These are phyloP conservation scores for Spodoptera frugiperda DNA, from an alignment of 1,140 invertebrate genomes.

Conservation along the genomic window DNA sequence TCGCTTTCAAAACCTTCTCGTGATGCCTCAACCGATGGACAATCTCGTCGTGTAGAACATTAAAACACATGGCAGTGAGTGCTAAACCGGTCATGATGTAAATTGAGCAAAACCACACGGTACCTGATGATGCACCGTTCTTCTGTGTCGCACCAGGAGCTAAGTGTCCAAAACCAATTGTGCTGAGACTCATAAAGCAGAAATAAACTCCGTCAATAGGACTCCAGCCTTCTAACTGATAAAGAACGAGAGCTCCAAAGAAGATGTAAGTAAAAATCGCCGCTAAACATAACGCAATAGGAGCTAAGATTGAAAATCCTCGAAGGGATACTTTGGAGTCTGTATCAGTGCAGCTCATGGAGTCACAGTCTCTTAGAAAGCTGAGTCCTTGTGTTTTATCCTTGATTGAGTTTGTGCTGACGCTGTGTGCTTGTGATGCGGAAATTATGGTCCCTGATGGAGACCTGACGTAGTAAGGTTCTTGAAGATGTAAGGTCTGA, in stretches of 20 bases:
- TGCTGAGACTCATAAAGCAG: slow-evolving; percentile 97
- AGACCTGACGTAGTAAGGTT: slow-evolving; percentile 92
- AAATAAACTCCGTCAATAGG: slow-evolving; percentile 97
- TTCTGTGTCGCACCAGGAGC: slow-evolving; percentile 91
- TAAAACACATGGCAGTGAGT: slow-evolving; percentile 99
- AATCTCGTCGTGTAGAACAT: slow-evolving; percentile 97
- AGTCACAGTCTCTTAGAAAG: slow-evolving; percentile 87
- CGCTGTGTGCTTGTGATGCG: slow-evolving; percentile 84
- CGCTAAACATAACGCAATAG: slow-evolving; percentile 91
- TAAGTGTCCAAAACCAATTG: slow-evolving; percentile 96
- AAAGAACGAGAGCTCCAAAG: slow-evolving; percentile 95
- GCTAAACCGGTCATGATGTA: slow-evolving; percentile 98
- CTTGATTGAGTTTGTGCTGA: slow-evolving; percentile 87
- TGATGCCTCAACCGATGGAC: slow-evolving; percentile 91
- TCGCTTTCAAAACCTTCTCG: slow-evolving; percentile 77
- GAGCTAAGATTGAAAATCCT: slow-evolving; percentile 91
- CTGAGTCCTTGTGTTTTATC: slow-evolving; percentile 81
- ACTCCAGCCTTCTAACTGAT: slow-evolving; percentile 94
- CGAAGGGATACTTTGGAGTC: slow-evolving; percentile 91
- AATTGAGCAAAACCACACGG: slow-evolving; percentile 96
- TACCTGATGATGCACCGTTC: slow-evolving; percentile 87
- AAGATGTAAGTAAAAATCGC: slow-evolving; percentile 95
- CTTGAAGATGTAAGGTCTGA: slow-evolving; percentile 90
- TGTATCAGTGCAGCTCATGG: slow-evolving; percentile 90
- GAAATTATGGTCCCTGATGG: slow-evolving; percentile 87